A percentile compares a stretch with the other conserved stretches of the same genome.
Evolutionary conservation across 2,113 vertebrate species (phyloP).

Genomic region (Hypomesus transpacificus): DNA sequence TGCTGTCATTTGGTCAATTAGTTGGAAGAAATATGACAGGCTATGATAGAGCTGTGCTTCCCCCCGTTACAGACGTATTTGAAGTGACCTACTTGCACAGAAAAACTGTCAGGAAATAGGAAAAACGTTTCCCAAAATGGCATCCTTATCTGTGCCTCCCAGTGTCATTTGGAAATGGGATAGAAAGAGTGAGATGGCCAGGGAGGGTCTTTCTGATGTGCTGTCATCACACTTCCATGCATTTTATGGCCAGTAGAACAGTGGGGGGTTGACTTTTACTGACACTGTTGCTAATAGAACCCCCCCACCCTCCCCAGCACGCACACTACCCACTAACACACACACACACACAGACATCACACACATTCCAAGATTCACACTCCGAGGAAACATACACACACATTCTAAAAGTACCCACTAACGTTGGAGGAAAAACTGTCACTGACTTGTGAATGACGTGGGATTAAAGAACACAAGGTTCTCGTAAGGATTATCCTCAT

Average conservation of each 20-base stretch:
- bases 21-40: conserved; percentile 1
- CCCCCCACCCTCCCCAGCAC: conserved; percentile 13
- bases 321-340: conserved; percentile 7
- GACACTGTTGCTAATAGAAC: not conserved
- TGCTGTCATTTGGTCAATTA: conserved; percentile 29
- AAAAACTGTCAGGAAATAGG: conserved; percentile 29
- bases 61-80: conserved; percentile 38
- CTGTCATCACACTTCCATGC: too few species aligned
- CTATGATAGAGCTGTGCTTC: conserved; percentile 22
- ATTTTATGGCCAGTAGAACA: too few species aligned
- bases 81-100: conserved; percentile 51
- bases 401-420: not conserved
- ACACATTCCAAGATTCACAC: not conserved
- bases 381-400: not conserved
- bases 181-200: not conserved
- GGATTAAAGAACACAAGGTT: conserved; percentile 8
- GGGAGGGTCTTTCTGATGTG: too few species aligned
- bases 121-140: conserved; percentile 18
- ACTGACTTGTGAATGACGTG: not conserved
- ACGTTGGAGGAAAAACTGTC: not conserved
- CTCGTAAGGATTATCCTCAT: conserved; percentile 2
- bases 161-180: not conserved
- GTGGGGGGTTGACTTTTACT: too few species aligned
- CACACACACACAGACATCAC: not conserved
- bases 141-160: conserved; percentile 14